Evolutionary conservation across 2,113 vertebrate species (phyloP).

Genomic region (Crotalus horridus): DNA sequence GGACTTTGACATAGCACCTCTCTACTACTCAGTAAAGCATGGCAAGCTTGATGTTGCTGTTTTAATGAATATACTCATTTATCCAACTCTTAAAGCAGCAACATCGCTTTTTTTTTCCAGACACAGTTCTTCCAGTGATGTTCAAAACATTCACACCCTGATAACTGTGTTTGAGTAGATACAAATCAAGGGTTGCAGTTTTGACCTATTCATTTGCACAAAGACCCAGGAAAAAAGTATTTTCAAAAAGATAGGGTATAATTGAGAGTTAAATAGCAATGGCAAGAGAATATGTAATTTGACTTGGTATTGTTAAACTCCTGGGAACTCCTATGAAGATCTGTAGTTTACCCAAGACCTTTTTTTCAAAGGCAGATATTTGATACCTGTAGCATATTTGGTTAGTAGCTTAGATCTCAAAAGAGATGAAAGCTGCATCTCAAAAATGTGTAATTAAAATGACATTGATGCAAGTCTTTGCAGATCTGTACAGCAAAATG

Average conservation of each 20-base stretch:
- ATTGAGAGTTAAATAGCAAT: background rate
- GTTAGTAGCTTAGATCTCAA: conserved; percentile 23
- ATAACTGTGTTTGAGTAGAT: background rate
- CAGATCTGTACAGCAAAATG: background rate
- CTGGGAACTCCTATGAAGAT: background rate
- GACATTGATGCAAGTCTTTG: conserved; percentile 26
- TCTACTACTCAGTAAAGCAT: background rate
- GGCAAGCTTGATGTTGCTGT: background rate
- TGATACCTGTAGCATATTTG: conserved; percentile 16
- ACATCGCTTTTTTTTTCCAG: background rate
- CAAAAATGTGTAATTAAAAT: conserved; percentile 41
- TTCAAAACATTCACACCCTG: background rate
- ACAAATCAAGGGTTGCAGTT: background rate
- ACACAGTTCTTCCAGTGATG: background rate
- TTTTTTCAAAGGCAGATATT: conserved; percentile 36
- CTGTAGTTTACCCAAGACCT: conserved; percentile 27
- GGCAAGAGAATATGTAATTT: background rate
- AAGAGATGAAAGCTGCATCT: conserved; percentile 24
- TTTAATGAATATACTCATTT: background rate
- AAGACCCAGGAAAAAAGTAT: background rate
- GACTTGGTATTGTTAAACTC: background rate
- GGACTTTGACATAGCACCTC: background rate
- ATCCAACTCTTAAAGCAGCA: background rate
- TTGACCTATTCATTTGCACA: background rate
- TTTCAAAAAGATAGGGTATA: background rate